Conservation (phyloP, 2,888 invertebrate genomes). For the Adelognathus sp. region DNA sequence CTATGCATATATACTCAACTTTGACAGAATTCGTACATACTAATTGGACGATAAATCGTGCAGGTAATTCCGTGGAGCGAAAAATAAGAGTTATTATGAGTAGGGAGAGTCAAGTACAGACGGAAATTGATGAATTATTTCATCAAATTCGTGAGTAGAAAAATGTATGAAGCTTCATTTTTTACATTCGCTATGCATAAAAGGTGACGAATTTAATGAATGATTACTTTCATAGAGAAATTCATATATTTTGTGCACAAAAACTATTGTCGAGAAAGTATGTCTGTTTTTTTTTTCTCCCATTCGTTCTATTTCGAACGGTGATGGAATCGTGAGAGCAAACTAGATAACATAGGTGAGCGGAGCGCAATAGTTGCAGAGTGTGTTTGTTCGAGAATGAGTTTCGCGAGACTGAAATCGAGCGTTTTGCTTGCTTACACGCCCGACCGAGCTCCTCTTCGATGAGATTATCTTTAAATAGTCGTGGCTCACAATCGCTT, state of each 20-base stretch:
- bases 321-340: slow-evolving; percentile 26
- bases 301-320: background rate
- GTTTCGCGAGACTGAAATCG: slow-evolving; percentile 25
- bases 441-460: slow-evolving; percentile 25
- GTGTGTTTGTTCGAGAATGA: slow-evolving; percentile 17
- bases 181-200: too few species aligned
- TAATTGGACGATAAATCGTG: too few species aligned
- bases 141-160: too few species aligned
- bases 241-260: background rate
- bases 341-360: slow-evolving; percentile 19
- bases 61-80: too few species aligned
- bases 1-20: too few species aligned
- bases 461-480: slow-evolving; percentile 62
- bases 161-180: too few species aligned
- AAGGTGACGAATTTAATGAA: too few species aligned
- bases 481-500: slow-evolving; percentile 54
- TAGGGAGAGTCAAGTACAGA: too few species aligned
- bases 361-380: background rate
- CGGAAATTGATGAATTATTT: too few species aligned
- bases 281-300: background rate
- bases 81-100: too few species aligned
- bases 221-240: background rate
- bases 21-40: too few species aligned
- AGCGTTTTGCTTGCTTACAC: slow-evolving; percentile 33
- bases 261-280: background rate